Evolutionary conservation across 2,113 vertebrate species (phyloP), one percentile per base, ranked within the genome.

Genomic region (Amphilophus citrinellus): DNA sequence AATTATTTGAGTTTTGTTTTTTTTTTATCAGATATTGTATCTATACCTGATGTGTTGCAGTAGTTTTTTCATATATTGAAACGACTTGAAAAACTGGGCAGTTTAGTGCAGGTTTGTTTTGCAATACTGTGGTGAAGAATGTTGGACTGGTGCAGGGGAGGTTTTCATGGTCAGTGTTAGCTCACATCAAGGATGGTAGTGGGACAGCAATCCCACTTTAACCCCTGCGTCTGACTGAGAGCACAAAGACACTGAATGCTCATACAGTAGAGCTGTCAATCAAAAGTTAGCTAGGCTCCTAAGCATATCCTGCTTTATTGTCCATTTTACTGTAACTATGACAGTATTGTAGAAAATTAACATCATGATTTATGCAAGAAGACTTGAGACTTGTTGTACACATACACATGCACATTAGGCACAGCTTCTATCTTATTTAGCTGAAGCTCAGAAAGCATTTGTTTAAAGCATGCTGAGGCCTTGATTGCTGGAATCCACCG

Each of bases 381-480:
- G 50, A 3, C 50, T 53, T 53, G 50, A 53, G 50, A 53, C 6
- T 71, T 53, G 13, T 53, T 73, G 17, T 18, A 32, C 44, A 68
- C 22, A 47, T 71, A 53, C 44, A 32, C 27, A n/a, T 0, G 10
- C 27, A 53, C 0, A 7, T 8, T 73, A 47, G 44, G 24, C 42
- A 68, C 66, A 53, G 6, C 17, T 53, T 73, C 44, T 27, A 20
- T 32, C 3, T 1, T 73, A n/a, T n/a, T 22, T n/a, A 58, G 47
- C 0, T 13, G 18, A 73, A 5, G 11, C 27, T 56, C 47, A 73
- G 47, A 17, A n/a, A 11, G 10, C 27, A 32, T 32, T 73, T 5
- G 68, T n/a, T 56, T 73, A 73, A 73, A 53, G 47, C 47, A 56
- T 56, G 17, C 18, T 2, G 3, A 32, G 47, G 68, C 47, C 47